A percentile compares a stretch with the other conserved stretches of the same genome.
These are phyloP conservation scores for Neodiprion fabricii DNA, from an alignment of 1,140 invertebrate species.

Conservation along the genomic window DNA sequence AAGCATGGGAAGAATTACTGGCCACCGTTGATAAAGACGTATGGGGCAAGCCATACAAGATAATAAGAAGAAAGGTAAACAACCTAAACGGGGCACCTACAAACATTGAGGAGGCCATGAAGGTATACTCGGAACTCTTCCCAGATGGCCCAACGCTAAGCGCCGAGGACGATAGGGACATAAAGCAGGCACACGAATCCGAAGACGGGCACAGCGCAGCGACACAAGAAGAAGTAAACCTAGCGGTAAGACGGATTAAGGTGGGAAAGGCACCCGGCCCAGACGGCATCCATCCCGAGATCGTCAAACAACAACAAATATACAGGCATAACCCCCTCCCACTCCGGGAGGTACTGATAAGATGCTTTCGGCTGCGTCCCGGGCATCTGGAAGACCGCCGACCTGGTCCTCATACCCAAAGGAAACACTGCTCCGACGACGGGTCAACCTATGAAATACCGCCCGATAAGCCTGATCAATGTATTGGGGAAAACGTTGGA, in stretches of 20 bases:
- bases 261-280: conserved; percentile 28
- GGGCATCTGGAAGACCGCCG: conserved; percentile 13
- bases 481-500: no score
- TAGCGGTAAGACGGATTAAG: conserved; percentile 19
- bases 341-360: conserved; percentile 1
- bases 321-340: background rate
- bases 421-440: background rate
- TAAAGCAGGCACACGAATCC: no score
- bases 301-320: conserved; percentile 6
- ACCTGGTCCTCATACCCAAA: conserved; percentile 14
- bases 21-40: no score
- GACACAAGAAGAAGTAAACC: conserved; percentile 21
- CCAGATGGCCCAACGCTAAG: no score
- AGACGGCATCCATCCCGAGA: conserved; percentile 27
- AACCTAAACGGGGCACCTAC: no score
- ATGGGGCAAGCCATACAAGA: no score
- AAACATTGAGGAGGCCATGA: conserved; percentile 16
- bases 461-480: no score
- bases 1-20: no score
- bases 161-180: no score
- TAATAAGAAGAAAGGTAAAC: no score
- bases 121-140: no score
- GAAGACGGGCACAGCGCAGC: no score
- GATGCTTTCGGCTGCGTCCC: conserved; percentile 10
- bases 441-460: background rate